Conservation (phyloP, 37 sponge, comb jelly and placozoan genomes). For the Agelas oroides region DNA sequence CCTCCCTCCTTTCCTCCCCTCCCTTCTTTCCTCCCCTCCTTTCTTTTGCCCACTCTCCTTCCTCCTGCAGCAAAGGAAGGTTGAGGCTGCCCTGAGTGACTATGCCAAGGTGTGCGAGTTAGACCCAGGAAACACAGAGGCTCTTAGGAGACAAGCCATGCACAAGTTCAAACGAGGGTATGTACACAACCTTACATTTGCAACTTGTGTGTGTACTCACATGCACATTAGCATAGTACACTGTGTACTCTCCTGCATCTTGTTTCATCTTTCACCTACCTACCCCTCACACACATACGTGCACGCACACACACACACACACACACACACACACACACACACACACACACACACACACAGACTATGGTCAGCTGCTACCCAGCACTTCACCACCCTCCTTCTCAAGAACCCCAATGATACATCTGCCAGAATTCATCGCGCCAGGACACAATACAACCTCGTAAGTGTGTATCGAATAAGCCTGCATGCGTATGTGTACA, state of each 20-base stretch:
- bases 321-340: no score
- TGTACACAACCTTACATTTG: background rate
- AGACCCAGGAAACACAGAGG: conserved; percentile 60
- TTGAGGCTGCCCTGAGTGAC: conserved; percentile 71
- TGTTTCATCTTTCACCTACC: no score
- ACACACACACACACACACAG: background rate
- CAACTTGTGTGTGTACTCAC: background rate
- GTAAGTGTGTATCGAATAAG: conserved; percentile 16
- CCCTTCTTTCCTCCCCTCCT: background rate
- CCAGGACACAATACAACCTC: conserved; percentile 42
- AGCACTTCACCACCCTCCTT: conserved; percentile 47
- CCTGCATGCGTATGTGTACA: background rate
- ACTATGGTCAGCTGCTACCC: conserved; percentile 31
- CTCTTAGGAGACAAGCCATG: conserved; percentile 75
- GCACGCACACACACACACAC: no score
- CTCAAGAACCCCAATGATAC: conserved; percentile 48
- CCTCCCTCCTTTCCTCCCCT: no score
- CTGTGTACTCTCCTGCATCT: no score
- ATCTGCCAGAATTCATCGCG: conserved; percentile 57
- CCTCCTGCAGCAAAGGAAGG: conserved; percentile 52
- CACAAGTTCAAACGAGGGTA: conserved; percentile 61
- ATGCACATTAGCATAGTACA: background rate
- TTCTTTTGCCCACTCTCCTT: background rate
- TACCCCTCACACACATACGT: background rate
- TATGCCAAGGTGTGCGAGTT: conserved; percentile 72